A percentile compares a stretch with the other conserved stretches of the same genome.
Conservation (phyloP, 2,113 vertebrate genomes). For the Anguilla japonica region DNA sequence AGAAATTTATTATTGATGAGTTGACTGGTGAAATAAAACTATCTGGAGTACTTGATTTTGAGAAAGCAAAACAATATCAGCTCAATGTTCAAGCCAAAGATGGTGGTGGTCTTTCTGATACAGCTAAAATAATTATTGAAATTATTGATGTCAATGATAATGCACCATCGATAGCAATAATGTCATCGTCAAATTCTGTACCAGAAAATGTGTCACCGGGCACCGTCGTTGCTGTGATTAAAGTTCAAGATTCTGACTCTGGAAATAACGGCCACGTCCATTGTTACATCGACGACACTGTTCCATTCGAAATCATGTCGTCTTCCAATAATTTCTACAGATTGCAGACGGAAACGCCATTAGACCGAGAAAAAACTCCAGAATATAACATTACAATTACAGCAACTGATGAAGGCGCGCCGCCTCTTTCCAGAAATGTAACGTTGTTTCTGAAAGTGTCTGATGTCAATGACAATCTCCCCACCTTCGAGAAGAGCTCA, state of each 20-base stretch:
- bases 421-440: conserved; percentile 35
- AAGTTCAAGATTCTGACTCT: conserved; percentile 59
- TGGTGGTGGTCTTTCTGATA: conserved; percentile 59
- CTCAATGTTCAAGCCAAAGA: conserved; percentile 69
- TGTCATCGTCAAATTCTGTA: conserved; percentile 55
- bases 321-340: conserved; percentile 41
- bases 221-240: conserved; percentile 62
- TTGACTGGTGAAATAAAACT: conserved; percentile 26
- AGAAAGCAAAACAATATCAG: conserved; percentile 51
- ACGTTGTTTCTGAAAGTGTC: conserved; percentile 43
- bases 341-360: conserved; percentile 49
- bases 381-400: conserved; percentile 49
- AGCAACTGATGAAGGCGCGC: conserved; percentile 40
- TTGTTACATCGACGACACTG: conserved; percentile 43
- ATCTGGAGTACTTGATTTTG: conserved; percentile 33
- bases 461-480: conserved; percentile 50
- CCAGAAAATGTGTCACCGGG: conserved; percentile 25
- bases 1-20: conserved; percentile 31
- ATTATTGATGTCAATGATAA: conserved; percentile 71
- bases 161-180: conserved; percentile 41
- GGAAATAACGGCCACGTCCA: conserved; percentile 21
- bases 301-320: conserved; percentile 55
- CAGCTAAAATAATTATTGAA: conserved; percentile 68
- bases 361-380: conserved; percentile 49
- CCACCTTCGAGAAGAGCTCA: conserved; percentile 38